Evolutionary conservation across 2,888 invertebrate genomes (phyloP), one percentile per base, ranked within the genome.

Genomic region (Tenthredo mesomela): DNA sequence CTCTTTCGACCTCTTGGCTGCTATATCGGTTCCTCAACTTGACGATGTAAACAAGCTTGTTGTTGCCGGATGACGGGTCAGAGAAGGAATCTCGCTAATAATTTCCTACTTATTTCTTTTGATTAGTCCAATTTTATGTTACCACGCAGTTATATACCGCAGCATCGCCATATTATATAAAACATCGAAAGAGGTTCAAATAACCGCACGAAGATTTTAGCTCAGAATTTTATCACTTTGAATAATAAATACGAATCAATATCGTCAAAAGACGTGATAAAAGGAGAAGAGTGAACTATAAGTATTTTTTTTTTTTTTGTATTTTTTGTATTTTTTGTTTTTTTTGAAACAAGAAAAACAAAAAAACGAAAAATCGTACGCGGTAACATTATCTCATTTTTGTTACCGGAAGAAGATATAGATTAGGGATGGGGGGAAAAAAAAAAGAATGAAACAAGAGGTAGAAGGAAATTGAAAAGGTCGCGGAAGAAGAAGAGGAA

Each of bases 41-140:
- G 67, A 21, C 25, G 67, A 82, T 67, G 82, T 82, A 82, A 82
- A 82, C 82, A 82, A 82, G 82, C 47, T 82, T 82, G 82, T 82
- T 82, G 82, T 67, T 70, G 67, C 70, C 82, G 70, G 82, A 82
- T 70, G 82, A 15, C 47, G 82, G 67, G 54, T 70, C 67, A 29
- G 33, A 29, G 47, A 40, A 70, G 18, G 47, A 40, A 70, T 82
- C 40, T 15, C 25, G 47, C 25, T n/a, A 67, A 82, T 82, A 40
- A 82, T 82, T 82, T 50, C 18, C 37, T 65, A 61, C 80, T 65
- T 61, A 80, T 80, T 54, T 78, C 54, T 78, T 78, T 58, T 78
- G 78, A 78, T 78, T 78, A 54, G 9, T n/a, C 58, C 54, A 54
- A 78, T 54, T 77, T 54, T 33, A 15, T 33, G 9, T 37, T 15